Evolutionary conservation across 2,888 invertebrate species (phyloP).

Genomic region (Boloria selene): DNA sequence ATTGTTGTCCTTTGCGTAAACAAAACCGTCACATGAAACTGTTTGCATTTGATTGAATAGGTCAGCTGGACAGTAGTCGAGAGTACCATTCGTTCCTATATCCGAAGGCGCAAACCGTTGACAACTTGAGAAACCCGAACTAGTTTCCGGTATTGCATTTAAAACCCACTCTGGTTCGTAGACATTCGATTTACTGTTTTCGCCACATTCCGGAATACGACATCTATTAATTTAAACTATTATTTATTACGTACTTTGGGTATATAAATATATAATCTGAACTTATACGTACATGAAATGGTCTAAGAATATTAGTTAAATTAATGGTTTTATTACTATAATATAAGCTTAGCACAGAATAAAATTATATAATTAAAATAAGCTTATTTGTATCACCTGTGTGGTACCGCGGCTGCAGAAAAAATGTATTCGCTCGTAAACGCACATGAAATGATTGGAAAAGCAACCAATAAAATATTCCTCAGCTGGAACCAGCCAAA

Average conservation of each 20-base stretch:
- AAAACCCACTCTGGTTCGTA: slow-evolving; percentile 58
- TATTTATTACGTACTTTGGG: background rate
- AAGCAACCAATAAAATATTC: slow-evolving; percentile 79
- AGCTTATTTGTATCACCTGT: slow-evolving; percentile 47
- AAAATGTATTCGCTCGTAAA: slow-evolving; percentile 55
- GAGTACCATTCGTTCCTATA: slow-evolving; percentile 41
- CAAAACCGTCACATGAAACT: slow-evolving; percentile 43
- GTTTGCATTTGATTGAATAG: slow-evolving; percentile 48
- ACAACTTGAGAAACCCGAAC: slow-evolving; percentile 60
- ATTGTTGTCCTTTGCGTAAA: slow-evolving; percentile 46
- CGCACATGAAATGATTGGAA: slow-evolving; percentile 84
- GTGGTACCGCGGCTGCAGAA: slow-evolving; percentile 17
- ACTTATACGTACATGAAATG: too few relatives aligned
- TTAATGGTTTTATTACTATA: too few relatives aligned
- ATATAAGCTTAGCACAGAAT: background rate
- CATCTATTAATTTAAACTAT: slow-evolving; percentile 56
- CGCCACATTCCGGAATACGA: slow-evolving; percentile 67
- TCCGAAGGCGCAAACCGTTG: slow-evolving; percentile 51
- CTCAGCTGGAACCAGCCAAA: slow-evolving; percentile 83
- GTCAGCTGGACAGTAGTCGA: slow-evolving; percentile 52
- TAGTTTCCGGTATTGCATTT: slow-evolving; percentile 57
- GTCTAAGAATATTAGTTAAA: too few relatives aligned
- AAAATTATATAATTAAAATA: background rate
- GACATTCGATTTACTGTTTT: slow-evolving; percentile 42
- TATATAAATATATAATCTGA: too few relatives aligned